Evolutionary conservation across 2,888 invertebrate genomes (phyloP).

Genomic region (Fragum sueziense): DNA sequence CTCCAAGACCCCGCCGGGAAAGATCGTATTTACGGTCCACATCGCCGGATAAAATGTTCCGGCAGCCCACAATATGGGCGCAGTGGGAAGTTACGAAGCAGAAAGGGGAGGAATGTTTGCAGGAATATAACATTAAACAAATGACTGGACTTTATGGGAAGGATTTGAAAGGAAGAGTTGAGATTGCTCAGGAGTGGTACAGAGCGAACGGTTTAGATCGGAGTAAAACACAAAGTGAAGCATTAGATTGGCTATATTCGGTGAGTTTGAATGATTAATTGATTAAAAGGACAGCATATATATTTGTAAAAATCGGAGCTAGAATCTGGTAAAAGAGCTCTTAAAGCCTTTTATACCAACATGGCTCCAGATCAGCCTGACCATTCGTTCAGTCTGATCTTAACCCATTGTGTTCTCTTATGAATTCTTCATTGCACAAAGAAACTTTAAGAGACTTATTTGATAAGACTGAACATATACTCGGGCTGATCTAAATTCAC

Average conservation of each 20-base stretch:
- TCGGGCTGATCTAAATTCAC: too few species aligned
- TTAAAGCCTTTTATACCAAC: too few species aligned
- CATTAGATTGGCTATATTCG: slow-evolving; percentile 41
- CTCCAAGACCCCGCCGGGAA: slow-evolving; percentile 41
- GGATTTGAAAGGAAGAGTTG: slow-evolving; percentile 58
- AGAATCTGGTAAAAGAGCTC: too few species aligned
- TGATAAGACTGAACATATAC: too few species aligned
- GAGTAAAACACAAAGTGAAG: slow-evolving; percentile 54
- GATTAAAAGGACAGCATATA: too few species aligned
- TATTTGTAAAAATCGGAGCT: too few species aligned
- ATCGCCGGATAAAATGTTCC: slow-evolving; percentile 55
- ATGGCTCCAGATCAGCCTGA: background rate
- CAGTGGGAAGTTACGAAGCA: slow-evolving; percentile 54
- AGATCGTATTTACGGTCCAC: slow-evolving; percentile 50
- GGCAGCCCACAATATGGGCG: slow-evolving; percentile 49
- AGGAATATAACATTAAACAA: slow-evolving; percentile 61
- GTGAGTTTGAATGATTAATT: slow-evolving; percentile 8
- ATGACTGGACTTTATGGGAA: slow-evolving; percentile 63
- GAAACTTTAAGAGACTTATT: too few species aligned
- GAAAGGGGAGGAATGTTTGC: slow-evolving; percentile 49
- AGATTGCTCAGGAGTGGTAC: slow-evolving; percentile 60
- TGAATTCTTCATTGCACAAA: background rate
- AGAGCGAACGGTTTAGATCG: slow-evolving; percentile 47
- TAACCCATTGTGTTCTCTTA: background rate
- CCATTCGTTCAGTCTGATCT: background rate